These are phyloP conservation scores for Dryocosmus kuriphilus DNA, from an alignment of 2,888 invertebrate genomes.

Conservation along the genomic window DNA sequence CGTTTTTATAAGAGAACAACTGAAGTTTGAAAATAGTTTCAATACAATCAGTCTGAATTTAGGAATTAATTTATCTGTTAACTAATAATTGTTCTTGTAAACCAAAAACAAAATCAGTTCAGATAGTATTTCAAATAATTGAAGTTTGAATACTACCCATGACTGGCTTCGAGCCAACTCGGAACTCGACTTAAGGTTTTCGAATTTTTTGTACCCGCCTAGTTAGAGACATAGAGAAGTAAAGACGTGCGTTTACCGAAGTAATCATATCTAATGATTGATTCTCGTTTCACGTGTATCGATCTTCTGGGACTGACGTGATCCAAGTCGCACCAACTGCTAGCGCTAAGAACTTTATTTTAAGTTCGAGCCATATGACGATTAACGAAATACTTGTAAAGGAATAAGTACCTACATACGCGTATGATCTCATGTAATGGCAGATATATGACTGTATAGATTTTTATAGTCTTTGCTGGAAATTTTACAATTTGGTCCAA, in stretches of 20 bases:
- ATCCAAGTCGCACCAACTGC: not conserved
- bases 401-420: not conserved
- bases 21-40: too few relatives aligned
- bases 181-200: not conserved
- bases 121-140: too few relatives aligned
- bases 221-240: not conserved
- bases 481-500: conserved; percentile 13
- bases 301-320: not conserved
- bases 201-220: not conserved
- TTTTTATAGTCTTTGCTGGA: not conserved
- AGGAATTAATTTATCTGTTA: too few relatives aligned
- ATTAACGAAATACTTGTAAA: conserved; percentile 19
- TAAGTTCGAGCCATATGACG: not conserved
- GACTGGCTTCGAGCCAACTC: too few relatives aligned
- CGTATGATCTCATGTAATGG: conserved; percentile 29
- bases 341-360: not conserved
- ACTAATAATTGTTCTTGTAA: too few relatives aligned
- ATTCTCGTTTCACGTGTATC: not conserved
- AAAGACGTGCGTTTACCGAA: not conserved
- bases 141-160: too few relatives aligned
- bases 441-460: not conserved
- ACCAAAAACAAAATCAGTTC: too few relatives aligned
- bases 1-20: too few relatives aligned
- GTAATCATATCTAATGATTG: conserved; percentile 1
- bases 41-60: too few relatives aligned